Evolutionary conservation across 1,140 invertebrate genomes (phyloP).

Genomic region (Zaprionus camerounensis): DNA sequence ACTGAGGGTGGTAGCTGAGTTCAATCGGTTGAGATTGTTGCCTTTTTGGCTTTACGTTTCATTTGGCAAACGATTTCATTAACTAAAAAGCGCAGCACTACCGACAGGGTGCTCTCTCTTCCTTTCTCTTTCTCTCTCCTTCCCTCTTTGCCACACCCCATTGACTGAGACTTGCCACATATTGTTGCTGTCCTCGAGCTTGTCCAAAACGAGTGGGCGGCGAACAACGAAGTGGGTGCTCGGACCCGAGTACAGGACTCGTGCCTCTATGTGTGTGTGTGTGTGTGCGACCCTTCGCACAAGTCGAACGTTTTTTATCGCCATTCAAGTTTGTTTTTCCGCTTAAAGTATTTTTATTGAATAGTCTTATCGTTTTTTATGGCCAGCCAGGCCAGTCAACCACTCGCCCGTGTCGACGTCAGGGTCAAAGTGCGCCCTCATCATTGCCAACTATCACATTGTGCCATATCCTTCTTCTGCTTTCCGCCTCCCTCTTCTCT

Average conservation of each 20-base stretch:
- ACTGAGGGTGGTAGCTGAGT: slow-evolving; percentile 6
- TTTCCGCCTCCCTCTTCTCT: slow-evolving; percentile 34
- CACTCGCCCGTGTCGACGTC: slow-evolving; percentile 43
- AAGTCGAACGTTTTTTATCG: slow-evolving; percentile 60
- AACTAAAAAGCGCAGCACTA: slow-evolving; percentile 71
- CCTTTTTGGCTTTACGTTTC: slow-evolving; percentile 77
- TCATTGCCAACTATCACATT: slow-evolving; percentile 28
- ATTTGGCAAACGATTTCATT: slow-evolving; percentile 84
- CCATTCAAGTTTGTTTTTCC: slow-evolving; percentile 83
- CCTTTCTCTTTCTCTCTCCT: neutral
- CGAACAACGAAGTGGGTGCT: neutral
- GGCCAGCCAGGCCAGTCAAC: slow-evolving; percentile 63
- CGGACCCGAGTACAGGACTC: slow-evolving; percentile 15
- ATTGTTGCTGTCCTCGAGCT: slow-evolving; percentile 53
- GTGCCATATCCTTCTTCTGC: slow-evolving; percentile 3
- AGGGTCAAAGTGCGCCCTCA: slow-evolving; percentile 16
- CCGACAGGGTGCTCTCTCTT: slow-evolving; percentile 19
- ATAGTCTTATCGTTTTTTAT: slow-evolving; percentile 81
- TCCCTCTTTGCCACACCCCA: neutral
- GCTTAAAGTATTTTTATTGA: slow-evolving; percentile 84
- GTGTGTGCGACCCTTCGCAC: slow-evolving; percentile 29
- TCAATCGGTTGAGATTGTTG: slow-evolving; percentile 46
- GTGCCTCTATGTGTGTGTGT: neutral
- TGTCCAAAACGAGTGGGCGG: slow-evolving; percentile 57
- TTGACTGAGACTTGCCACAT: slow-evolving; percentile 25